Percentiles rank a stretch among this genome's conserved stretches.
These are phyloP conservation scores for Reinhardtius hippoglossoides DNA, from an alignment of 2,113 vertebrate species.

Conservation along the genomic window DNA sequence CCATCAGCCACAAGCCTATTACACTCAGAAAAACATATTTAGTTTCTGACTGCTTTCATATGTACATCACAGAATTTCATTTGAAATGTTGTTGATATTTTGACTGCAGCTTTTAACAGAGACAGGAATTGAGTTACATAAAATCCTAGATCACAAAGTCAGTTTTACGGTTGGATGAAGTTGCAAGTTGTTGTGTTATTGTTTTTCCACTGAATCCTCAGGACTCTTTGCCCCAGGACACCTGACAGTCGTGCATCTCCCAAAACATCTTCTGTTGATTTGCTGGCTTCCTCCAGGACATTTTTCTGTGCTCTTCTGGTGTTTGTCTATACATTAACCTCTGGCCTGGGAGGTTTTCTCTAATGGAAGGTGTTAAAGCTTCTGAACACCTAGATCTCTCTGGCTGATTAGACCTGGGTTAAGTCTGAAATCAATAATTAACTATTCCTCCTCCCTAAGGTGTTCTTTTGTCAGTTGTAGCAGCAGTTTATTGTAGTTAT, in stretches of 20 bases:
- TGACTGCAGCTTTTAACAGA: background rate
- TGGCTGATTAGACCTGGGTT: too few species aligned
- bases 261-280: slow-evolving; percentile 13
- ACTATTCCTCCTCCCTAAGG: too few species aligned
- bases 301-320: background rate
- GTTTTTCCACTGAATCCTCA: background rate
- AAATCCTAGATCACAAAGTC: background rate
- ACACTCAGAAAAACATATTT: background rate
- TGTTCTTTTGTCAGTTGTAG: too few species aligned
- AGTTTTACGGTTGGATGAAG: background rate
- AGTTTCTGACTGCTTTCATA: background rate
- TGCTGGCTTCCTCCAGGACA: slow-evolving; percentile 2
- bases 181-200: background rate
- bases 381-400: too few species aligned
- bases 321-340: slow-evolving; percentile 58
- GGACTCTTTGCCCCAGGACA: background rate
- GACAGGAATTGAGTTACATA: background rate
- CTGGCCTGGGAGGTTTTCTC: too few species aligned
- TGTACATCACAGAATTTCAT: background rate
- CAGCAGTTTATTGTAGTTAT: background rate
- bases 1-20: background rate
- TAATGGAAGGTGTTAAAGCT: too few species aligned
- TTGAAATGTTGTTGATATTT: too few species aligned
- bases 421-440: too few species aligned
- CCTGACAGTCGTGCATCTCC: background rate